These are phyloP conservation scores for Saguinus imperator DNA, from an alignment of 2,113 vertebrate species.

Conservation along the genomic window DNA sequence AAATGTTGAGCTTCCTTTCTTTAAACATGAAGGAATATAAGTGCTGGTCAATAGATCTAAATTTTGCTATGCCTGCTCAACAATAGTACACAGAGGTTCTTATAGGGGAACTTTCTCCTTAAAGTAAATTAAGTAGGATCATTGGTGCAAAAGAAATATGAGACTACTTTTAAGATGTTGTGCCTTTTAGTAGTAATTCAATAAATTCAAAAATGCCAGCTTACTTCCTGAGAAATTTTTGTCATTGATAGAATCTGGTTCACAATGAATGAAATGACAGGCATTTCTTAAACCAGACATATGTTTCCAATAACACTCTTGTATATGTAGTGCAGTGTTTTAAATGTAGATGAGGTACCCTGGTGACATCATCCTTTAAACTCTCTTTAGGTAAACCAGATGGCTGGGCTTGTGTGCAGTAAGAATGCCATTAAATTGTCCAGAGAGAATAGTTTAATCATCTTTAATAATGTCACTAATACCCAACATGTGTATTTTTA, in stretches of 20 bases:
- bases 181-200: conserved; percentile 56
- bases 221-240: conserved; percentile 60
- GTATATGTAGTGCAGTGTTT: conserved; percentile 51
- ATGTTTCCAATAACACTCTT: conserved; percentile 81
- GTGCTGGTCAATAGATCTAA: not conserved
- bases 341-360: conserved; percentile 77
- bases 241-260: conserved; percentile 52
- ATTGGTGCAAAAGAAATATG: not conserved
- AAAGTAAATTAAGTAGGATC: conserved; percentile 9
- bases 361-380: conserved; percentile 82
- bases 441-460: conserved; percentile 58
- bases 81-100: not conserved
- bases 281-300: conserved; percentile 66
- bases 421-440: conserved; percentile 62
- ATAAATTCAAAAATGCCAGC: conserved; percentile 49
- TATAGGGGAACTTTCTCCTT: not conserved
- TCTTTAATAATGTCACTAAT: conserved; percentile 68
- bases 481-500: conserved; percentile 59
- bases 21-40: not conserved
- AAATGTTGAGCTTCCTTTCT: not conserved
- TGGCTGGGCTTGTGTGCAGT: conserved; percentile 44
- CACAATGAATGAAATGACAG: conserved; percentile 72
- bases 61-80: not conserved
- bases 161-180: conserved; percentile 38
- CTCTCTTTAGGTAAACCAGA: conserved; percentile 74